Percentiles rank a stretch among this genome's conserved stretches.
Evolutionary conservation across 2,113 vertebrate genomes (phyloP).

Genomic region (Vulpes ferrilata): DNA sequence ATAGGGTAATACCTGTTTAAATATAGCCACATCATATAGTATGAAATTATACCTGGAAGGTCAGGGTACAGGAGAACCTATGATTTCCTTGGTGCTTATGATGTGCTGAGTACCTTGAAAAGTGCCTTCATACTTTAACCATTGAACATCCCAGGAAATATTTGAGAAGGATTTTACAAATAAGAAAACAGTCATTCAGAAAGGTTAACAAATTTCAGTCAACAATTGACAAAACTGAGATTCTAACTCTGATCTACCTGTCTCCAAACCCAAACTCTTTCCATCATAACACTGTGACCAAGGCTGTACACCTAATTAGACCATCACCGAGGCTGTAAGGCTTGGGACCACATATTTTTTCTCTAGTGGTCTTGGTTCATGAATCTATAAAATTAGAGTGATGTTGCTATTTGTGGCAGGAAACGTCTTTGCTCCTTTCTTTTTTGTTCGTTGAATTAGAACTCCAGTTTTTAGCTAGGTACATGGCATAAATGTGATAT

Average conservation of each 20-base stretch:
- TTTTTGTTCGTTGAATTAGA: background rate
- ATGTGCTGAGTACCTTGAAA: background rate
- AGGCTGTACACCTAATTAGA: background rate
- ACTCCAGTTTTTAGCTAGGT: background rate
- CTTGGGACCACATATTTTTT: background rate
- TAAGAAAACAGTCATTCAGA: background rate
- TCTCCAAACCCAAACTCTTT: background rate
- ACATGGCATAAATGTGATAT: background rate
- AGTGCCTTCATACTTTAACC: background rate
- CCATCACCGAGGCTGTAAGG: background rate
- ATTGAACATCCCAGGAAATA: background rate
- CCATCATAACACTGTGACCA: background rate
- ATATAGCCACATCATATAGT: background rate
- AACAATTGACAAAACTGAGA: background rate
- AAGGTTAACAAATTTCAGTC: background rate
- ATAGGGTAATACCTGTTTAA: background rate
- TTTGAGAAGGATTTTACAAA: background rate
- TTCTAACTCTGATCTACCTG: background rate
- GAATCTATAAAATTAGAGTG: background rate
- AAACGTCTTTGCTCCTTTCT: background rate
- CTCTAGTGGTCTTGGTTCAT: background rate
- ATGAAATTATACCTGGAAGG: background rate
- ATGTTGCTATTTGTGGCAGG: too few relatives aligned
- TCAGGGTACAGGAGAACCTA: too few relatives aligned
- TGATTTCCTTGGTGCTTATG: background rate